Percentiles rank a stretch among this genome's conserved stretches.
phyloP scores from a whole-genome alignment of 1,140 invertebrate genomes.

The Lepidurus arcticus region DNA sequence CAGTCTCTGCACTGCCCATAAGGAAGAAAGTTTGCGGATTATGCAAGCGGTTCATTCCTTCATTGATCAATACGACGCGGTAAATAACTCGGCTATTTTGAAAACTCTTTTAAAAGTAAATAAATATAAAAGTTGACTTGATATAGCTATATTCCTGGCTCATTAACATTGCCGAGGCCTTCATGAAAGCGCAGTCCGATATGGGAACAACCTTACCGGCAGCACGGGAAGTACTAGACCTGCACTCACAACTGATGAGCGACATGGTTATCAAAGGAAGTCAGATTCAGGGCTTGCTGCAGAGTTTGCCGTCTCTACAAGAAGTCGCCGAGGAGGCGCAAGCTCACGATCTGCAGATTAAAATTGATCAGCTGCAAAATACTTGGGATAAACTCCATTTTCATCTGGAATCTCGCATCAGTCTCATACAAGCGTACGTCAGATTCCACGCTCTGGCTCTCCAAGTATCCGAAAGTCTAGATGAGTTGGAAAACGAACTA shows the following conservation, averaged over 20 bases:
- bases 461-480: constrained; percentile 59
- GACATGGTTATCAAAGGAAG: constrained; percentile 65
- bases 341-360: constrained; percentile 56
- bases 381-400: constrained; percentile 61
- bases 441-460: constrained; percentile 66
- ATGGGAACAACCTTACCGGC: constrained; percentile 64
- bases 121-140: constrained; percentile 25
- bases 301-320: constrained; percentile 58
- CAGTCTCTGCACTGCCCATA: constrained; percentile 60
- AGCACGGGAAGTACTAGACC: constrained; percentile 66
- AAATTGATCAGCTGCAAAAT: constrained; percentile 55
- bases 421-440: constrained; percentile 59
- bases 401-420: constrained; percentile 57
- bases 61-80: constrained; percentile 62
- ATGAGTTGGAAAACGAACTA: constrained; percentile 55
- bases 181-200: constrained; percentile 65
- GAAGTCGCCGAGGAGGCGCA: constrained; percentile 60
- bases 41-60: constrained; percentile 62
- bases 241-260: constrained; percentile 65
- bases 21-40: constrained; percentile 61
- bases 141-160: constrained; percentile 62
- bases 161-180: constrained; percentile 60
- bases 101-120: background rate
- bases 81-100: constrained; percentile 42
- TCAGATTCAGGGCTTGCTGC: constrained; percentile 58